Base-by-base conservation (phyloP, 2,888 invertebrate species). In the Trichopoda pennipes region DNA sequence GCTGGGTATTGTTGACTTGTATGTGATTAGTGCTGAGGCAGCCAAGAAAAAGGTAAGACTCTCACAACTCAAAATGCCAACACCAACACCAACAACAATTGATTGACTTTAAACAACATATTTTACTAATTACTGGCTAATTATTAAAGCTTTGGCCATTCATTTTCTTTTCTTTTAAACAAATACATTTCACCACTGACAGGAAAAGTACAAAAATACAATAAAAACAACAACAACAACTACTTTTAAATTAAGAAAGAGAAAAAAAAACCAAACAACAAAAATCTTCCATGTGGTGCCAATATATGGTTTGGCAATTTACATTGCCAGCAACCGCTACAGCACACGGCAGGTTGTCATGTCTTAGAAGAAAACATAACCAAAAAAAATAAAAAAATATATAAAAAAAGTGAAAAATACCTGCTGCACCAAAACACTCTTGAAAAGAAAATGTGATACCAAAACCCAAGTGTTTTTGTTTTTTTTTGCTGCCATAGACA, bases 1-100 rank as follows among this genome's bases (percentile, higher is more conserved):
- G 81, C 92, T 96, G 85, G 96, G 96, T 7, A 96, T 96, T 85
- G 95, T 94, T 85, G 96, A 96, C 92, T 93, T 94, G 85, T 95
- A 95, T 89, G 93, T 93, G 68, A 91, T 91, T 60, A 93, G 93
- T 85, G 90, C 90, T 83, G 91, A 92, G 51, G 93, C 92, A 84
- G 92, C 91, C 84, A 92, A 92, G 86, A 94, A 93, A 92, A 95
- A 95, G 95, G 95, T 95, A 92, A 86, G 86, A 73, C 12, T 3
- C 12, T 6, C 14, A 38, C 16, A 28, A 55, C 8, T 6, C 6
- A 7, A 28, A 6, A 2, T 7, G 1, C 4, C 28, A 28, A 4
- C 6, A 28, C 28, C 9, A 7, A 51, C 8, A 64, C 12, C 32
- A 72, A 16, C n/a, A 21, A 79, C 69, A 70, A 61, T 76, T 84